Base-by-base conservation (phyloP, 1,140 invertebrate genomes). In the Riptortus pedestris region DNA sequence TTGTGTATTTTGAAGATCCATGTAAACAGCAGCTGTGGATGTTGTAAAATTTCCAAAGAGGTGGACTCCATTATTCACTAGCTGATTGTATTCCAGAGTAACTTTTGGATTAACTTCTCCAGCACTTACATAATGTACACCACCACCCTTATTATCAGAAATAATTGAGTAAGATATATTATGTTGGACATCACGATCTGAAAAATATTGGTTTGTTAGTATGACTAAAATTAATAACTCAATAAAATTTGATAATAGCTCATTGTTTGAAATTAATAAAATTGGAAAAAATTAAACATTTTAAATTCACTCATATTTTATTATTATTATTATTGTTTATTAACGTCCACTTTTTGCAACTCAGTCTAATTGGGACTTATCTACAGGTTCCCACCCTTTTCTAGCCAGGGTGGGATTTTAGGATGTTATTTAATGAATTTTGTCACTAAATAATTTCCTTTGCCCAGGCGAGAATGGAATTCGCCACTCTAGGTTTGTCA, bases 51-150 rank as follows among this genome's bases (percentile, higher is more conserved):
- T 99, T 11, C 95, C 91, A 72, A 94, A 97, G 2, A 94, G 75
- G 66, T 91, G 85, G n/a, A 85, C 77, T 45, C 96, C 96, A 74
- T 99, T 99, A 45, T 84, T 73, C 18, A 81, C 79, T 67, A 99
- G 85, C 69, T 90, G 86, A 77, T 94, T 97, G 67, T 87, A 85
- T 55, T 90, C 88, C 0, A 99, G 77, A 0, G 91, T 90, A 16
- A 99, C 76, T 43, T 90, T 84, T 0, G 96, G 96, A 72, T 95
- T 96, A 0, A 96, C 88, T 79, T 99, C 96, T 0, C 96, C 96
- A 0, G 91, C 93, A 45, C 89, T 93, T 26, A 84, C 80, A 70
- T 95, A 95, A 16, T 83, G 81, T 0, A 99, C 77, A 0, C 91
- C 95, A 2, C 95, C 95, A 72, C 90, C 85, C 65, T 86, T 83